A percentile compares a stretch with the other conserved stretches of the same genome.
Conservation (phyloP, 2,888 invertebrate species). For the Drosophila histrio region DNA sequence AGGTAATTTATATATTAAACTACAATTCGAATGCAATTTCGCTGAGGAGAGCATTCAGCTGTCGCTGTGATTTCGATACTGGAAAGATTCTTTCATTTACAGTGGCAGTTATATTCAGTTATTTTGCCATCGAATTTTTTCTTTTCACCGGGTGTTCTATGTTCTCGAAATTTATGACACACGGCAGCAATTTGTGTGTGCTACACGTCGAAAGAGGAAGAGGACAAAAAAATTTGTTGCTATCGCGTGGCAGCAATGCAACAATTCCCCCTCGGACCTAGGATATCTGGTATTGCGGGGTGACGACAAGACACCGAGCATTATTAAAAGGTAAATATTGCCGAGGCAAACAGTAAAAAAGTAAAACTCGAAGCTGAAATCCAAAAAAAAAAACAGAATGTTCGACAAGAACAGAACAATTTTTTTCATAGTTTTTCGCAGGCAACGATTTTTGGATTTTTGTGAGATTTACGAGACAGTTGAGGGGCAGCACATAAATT, state of each 20-base stretch:
- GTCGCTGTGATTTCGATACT: neutral
- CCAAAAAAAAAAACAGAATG: conserved; percentile 59
- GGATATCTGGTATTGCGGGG: conserved; percentile 35
- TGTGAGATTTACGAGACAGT: conserved; percentile 75
- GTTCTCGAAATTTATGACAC: conserved; percentile 68
- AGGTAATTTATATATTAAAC: no score
- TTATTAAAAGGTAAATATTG: conserved; percentile 78
- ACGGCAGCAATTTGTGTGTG: conserved; percentile 64
- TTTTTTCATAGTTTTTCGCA: conserved; percentile 57
- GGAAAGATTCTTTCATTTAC: conserved; percentile 14
- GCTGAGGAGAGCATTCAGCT: conserved; percentile 18
- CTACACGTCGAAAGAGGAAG: conserved; percentile 28
- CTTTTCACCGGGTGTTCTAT: conserved; percentile 10
- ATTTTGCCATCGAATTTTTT: conserved; percentile 38
- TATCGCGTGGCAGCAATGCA: conserved; percentile 51
- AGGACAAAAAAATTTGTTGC: conserved; percentile 35
- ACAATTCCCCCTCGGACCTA: conserved; percentile 1
- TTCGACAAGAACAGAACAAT: conserved; percentile 67
- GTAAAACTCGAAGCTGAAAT: neutral
- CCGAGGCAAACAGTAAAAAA: conserved; percentile 56
- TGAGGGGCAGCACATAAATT: conserved; percentile 71
- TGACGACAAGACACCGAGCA: conserved; percentile 62
- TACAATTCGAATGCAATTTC: no score
- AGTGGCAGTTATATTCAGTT: conserved; percentile 36
- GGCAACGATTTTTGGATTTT: conserved; percentile 45